Evolutionary conservation across 2,888 invertebrate species (phyloP).

Genomic region (Megaustenia siamemsis): DNA sequence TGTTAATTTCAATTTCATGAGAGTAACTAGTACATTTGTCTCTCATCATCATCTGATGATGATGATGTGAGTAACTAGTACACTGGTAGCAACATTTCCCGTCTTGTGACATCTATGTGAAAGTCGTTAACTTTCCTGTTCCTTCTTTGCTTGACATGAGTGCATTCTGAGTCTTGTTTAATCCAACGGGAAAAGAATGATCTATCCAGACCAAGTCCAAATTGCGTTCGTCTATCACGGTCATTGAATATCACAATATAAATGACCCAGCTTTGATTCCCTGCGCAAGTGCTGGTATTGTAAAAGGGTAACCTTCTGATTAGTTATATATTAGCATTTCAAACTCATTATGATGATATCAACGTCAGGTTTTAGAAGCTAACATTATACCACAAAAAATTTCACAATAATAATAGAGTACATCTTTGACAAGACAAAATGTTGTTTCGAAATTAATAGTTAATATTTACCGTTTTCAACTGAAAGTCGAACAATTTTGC

Average conservation of each 20-base stretch:
- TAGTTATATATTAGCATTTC: not conserved
- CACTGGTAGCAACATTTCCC: not conserved
- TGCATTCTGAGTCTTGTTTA: not conserved
- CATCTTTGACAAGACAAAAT: not conserved
- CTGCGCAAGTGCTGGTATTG: not conserved
- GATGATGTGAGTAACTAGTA: no score
- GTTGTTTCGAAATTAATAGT: no score
- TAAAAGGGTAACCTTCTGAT: not conserved
- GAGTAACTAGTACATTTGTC: not conserved
- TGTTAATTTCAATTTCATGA: not conserved
- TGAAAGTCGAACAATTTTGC: no score
- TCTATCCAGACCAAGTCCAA: not conserved
- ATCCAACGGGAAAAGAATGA: not conserved
- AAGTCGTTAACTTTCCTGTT: not conserved
- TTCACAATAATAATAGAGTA: not conserved
- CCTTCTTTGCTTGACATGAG: not conserved
- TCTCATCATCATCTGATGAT: no score
- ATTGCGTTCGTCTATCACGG: not conserved
- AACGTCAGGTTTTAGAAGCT: not conserved
- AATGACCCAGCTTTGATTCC: not conserved
- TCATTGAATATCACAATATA: not conserved
- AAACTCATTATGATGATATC: constrained; percentile 9
- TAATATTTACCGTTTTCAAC: no score
- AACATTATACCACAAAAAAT: not conserved
- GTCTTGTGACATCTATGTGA: not conserved